Evolutionary conservation across 2,888 invertebrate species (phyloP).

Genomic region (Cantharis flavilabris): DNA sequence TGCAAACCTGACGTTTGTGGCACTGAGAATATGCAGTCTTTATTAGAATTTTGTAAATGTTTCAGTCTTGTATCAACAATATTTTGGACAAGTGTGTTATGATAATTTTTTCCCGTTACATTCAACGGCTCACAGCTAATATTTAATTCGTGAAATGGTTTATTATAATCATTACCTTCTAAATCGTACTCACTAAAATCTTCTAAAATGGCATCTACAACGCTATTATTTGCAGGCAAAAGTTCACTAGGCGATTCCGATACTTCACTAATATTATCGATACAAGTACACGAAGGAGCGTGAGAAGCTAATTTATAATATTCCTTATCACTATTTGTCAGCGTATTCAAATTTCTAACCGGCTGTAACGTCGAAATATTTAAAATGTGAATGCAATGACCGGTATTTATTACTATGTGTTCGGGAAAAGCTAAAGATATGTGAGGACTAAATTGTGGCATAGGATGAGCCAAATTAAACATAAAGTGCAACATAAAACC

Average conservation of each 20-base stretch:
- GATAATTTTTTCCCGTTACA: conserved; percentile 56
- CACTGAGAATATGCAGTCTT: conserved; percentile 51
- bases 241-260: conserved; percentile 53
- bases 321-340: conserved; percentile 43
- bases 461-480: conserved; percentile 83
- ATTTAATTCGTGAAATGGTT: conserved; percentile 56
- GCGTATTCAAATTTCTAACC: conserved; percentile 32
- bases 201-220: conserved; percentile 54
- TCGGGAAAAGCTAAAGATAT: conserved; percentile 54
- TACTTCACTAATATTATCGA: conserved; percentile 50
- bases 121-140: conserved; percentile 56
- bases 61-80: conserved; percentile 53
- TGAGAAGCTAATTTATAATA: conserved; percentile 36
- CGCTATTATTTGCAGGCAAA: conserved; percentile 47
- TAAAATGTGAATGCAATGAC: conserved; percentile 55
- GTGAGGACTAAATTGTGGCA: conserved; percentile 61
- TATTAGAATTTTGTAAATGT: conserved; percentile 46
- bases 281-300: conserved; percentile 38
- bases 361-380: conserved; percentile 51
- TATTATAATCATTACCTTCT: conserved; percentile 53
- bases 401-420: conserved; percentile 54
- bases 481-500: conserved; percentile 91
- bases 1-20: conserved; percentile 46
- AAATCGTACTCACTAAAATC: conserved; percentile 56
- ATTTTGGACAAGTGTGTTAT: conserved; percentile 53